Evolutionary conservation across 2,113 vertebrate species (phyloP).

Genomic region (Xenopus borealis): DNA sequence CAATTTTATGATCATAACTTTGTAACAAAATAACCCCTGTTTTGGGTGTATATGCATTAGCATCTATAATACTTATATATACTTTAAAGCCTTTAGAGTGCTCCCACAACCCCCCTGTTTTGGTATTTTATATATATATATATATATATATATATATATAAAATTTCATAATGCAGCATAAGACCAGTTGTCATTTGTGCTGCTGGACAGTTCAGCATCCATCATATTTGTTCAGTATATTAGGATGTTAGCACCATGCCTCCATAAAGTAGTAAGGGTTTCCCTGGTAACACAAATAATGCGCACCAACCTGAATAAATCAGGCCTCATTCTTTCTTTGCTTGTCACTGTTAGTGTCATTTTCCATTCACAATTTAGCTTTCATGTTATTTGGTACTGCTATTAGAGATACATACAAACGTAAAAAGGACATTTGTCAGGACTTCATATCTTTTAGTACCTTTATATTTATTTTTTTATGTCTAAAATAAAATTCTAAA

Average conservation of each 20-base stretch:
- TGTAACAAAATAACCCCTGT: no score
- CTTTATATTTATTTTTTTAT: not conserved
- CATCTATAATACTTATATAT: no score
- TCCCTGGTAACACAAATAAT: constrained; percentile 40
- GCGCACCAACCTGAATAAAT: constrained; percentile 35
- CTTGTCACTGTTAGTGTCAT: constrained; percentile 23
- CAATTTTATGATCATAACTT: no score
- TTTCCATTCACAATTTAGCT: constrained; percentile 21
- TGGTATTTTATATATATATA: no score
- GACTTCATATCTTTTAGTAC: constrained; percentile 5
- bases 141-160: no score
- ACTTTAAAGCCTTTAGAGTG: no score
- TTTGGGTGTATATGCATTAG: no score
- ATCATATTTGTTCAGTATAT: constrained; percentile 25
- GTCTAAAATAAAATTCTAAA: not conserved
- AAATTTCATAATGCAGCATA: not conserved
- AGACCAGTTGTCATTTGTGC: not conserved
- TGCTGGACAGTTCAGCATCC: constrained; percentile 22
- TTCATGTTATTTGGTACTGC: constrained; percentile 7
- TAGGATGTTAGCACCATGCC: constrained; percentile 20
- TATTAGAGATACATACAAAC: constrained; percentile 10
- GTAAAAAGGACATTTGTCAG: constrained; percentile 27
- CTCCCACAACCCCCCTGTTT: no score
- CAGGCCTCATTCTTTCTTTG: constrained; percentile 14
- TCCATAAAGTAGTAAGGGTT: constrained; percentile 20